Base-by-base conservation (phyloP, 1,140 invertebrate genomes). In the Scaptomyza graminum region DNA sequence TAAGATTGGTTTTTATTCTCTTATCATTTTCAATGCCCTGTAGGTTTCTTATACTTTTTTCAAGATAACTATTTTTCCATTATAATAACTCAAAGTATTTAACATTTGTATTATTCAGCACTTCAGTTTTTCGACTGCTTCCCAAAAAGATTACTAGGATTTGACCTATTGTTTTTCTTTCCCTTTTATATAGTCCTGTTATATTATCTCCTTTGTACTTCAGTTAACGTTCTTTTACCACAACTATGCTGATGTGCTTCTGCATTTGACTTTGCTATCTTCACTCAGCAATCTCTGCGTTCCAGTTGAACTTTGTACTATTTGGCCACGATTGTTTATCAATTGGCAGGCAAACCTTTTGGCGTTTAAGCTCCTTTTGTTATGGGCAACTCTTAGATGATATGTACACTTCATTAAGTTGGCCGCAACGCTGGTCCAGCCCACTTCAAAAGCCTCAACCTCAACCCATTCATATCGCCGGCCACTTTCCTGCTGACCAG, bases 401-500 rank as follows among this genome's bases (percentile, higher is more conserved):
- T 84, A 79, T 79, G 79, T 84, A 64, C 80, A 84, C 80, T 83
- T 84, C 79, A 83, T 83, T 83, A 76, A 69, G 66, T 72, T 79
- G 55, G 66, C 75, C 79, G 79, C 79, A 82, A 70, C 43, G 46
- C 13, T 34, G 59, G 73, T 46, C 79, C 71, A 22, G 18, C 75
- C 9, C 37, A 39, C 79, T 83, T 83, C 80, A 84, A 81, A 81
- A 80, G 49, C 22, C 37, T 3, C 57, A 31, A 57, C 43, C n/a
- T 22, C 28, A 28, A 50, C 46, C 60, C 74, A 52, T 61, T 74
- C 49, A 49, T 47, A 67, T 39, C 54, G 16, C 3, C 12, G 43
- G 28, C 31, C 63, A 62, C 50, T 72, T 65, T 47, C 31, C 63
- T 63, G 56, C 52, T 76, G 72, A 63, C 54, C 69, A 37, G 63